phyloP scores from a whole-genome alignment of 1,140 invertebrate genomes.

The Luehdorfia chinensis region DNA sequence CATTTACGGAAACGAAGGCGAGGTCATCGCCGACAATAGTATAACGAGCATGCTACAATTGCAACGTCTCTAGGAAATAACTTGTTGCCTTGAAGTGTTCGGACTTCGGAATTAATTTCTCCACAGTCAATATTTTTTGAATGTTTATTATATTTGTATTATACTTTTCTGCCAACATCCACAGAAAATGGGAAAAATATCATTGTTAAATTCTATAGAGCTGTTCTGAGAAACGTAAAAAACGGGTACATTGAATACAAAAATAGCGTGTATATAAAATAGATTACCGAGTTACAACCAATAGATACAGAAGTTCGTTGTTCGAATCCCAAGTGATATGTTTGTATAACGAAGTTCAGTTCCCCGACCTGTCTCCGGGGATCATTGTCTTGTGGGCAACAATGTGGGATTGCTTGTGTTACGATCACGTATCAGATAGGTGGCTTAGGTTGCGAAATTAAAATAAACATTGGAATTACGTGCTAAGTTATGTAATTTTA shows the following conservation, averaged over 20 bases:
- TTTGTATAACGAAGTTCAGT: neutral
- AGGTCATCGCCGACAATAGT: constrained; percentile 4
- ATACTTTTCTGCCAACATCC: too few species aligned
- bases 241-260: too few species aligned
- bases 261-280: too few species aligned
- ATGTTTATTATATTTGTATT: too few species aligned
- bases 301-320: too few species aligned
- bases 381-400: constrained; percentile 22
- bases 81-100: neutral
- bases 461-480: constrained; percentile 2
- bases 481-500: too few species aligned
- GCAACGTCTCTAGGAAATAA: constrained; percentile 7
- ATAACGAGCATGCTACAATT: constrained; percentile 5
- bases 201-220: too few species aligned
- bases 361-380: constrained; percentile 15
- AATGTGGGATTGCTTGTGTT: constrained; percentile 22
- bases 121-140: too few species aligned
- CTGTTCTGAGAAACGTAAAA: too few species aligned
- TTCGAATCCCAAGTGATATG: neutral
- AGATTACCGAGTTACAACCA: too few species aligned
- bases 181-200: too few species aligned
- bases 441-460: constrained; percentile 12
- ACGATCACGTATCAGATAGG: constrained; percentile 30
- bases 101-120: neutral
- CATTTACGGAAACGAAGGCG: constrained; percentile 1